phyloP scores from a whole-genome alignment of 2,113 vertebrate species.

The Marmota monax region DNA sequence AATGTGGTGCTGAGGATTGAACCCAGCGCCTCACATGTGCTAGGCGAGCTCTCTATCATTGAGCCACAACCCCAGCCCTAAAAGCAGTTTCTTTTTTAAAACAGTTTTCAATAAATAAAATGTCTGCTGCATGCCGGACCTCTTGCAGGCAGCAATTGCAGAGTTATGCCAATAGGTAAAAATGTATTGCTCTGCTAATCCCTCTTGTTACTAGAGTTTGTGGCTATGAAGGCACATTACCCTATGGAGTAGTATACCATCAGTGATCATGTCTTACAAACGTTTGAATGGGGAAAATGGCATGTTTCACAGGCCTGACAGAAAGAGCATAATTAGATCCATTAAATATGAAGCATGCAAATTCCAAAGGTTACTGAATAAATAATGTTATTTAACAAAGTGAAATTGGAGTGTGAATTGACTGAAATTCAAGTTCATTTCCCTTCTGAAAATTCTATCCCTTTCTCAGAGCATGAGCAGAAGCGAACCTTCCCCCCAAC shows the following conservation, averaged over 20 bases:
- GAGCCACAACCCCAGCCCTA: too few relatives aligned
- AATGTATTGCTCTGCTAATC: background rate
- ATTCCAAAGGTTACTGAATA: slow-evolving; percentile 72
- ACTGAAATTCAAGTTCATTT: slow-evolving; percentile 44
- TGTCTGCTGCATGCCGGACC: background rate
- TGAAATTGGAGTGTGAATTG: slow-evolving; percentile 53
- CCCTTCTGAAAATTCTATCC: slow-evolving; percentile 40
- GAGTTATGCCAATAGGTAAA: slow-evolving; percentile 50
- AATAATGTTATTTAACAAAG: slow-evolving; percentile 68
- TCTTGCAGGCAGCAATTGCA: background rate
- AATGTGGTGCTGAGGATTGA: too few relatives aligned
- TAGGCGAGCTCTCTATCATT: too few relatives aligned
- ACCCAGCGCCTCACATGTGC: too few relatives aligned
- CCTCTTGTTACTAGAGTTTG: slow-evolving; percentile 32
- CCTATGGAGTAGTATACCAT: slow-evolving; percentile 73
- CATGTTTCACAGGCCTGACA: slow-evolving; percentile 65
- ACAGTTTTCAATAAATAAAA: slow-evolving; percentile 32
- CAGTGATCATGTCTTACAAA: slow-evolving; percentile 61
- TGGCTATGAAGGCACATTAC: slow-evolving; percentile 35
- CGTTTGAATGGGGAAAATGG: slow-evolving; percentile 53
- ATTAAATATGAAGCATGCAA: slow-evolving; percentile 67
- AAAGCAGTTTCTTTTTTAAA: background rate
- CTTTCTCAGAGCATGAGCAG: background rate
- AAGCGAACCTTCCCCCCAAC: background rate
- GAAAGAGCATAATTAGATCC: slow-evolving; percentile 67